Evolutionary conservation across 2,113 vertebrate genomes (phyloP), one percentile per base, ranked within the genome.

Genomic region (Oophaga pumilio): DNA sequence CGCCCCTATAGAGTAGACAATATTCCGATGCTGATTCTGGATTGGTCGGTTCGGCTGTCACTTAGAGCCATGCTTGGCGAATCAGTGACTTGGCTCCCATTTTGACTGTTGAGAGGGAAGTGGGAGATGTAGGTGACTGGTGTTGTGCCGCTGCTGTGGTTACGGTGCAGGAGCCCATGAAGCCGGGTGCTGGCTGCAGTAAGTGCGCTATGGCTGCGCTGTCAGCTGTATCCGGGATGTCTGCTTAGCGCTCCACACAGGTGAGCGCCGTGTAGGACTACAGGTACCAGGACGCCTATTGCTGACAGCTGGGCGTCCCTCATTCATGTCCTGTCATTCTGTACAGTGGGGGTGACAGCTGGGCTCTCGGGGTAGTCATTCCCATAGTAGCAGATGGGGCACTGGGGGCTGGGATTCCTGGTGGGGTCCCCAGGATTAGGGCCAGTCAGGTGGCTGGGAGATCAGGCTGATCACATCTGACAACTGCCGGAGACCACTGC

Each of bases 101-200:
- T 88, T 88, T 77, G 87, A 88, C 87, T 88, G 87, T 88, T 88
- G 71, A 77, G 87, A 84, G 71, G 87, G 87, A 77, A 76, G 80
- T 68, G 24, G 62, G 14, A 15, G 80, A 8, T 76, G 71, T 76
- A 43, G 69, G 53, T n/a, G n/a, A n/a, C n/a, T n/a, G n/a, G n/a
- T 84, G 81, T 76, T n/a, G 26, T 64, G 22, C 18, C 66, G n/a
- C 59, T 24, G 73, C 56, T 43, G 85, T 22, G 33, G 33, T 74
- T 9, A 50, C 33, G 33, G 71, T 50, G 15, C 69, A 15, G 71
- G 71, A 74, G 71, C 43, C 71, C 71, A 74, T 74, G 71, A 74
- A 74, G 71, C 15, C 7, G 10, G 71, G 26, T 6, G 33, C 26
- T 4, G 33, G 17, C 17, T 4, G 71, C 8, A 9, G 71, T 74